Base-by-base conservation (phyloP, 1,140 invertebrate species). In the Odontomachus brunneus region DNA sequence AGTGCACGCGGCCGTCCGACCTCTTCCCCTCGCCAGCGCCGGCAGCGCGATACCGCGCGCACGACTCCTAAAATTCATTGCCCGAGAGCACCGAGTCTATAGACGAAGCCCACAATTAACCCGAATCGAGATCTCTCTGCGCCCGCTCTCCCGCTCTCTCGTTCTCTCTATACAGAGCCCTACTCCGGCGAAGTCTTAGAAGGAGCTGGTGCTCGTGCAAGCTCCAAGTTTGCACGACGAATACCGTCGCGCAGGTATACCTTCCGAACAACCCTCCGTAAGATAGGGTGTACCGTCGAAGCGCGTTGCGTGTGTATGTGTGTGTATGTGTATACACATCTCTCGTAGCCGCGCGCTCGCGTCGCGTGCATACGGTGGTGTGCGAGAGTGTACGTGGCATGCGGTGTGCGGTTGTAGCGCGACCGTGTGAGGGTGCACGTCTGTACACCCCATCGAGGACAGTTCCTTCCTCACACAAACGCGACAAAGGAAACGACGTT, bases 401-500 rank as follows among this genome's bases (percentile, higher is more conserved):
- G 26, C 48, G 73, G 73, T 65, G 63, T 44, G 72, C 57, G 69
- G 62, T 7, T 76, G 19, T 0, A 14, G 11, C 44, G 26, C n/a
- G 53, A 49, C 49, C 38, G 69, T 82, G 55, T 24, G 38, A 11
- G 29, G 38, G 72, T 53, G 59, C 26, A 48, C 75, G 65, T 80
- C 17, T 49, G 26, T 71, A 71, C 63, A 67, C 65, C 49, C 22
- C 55, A 73, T 76, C 53, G n/a, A 33, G 48, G 44, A 83, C 44
- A 59, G 44, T 53, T 65, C 17, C 57, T 49, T 38, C 62, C 71
- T 62, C 72, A 80, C 82, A 89, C 81, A 75, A 76, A 82, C 76
- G 53, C 75, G 83, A 88, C 88, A 89, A 88, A 89, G 88, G 84
- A 89, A 89, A 85, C 83, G 88, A 85, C 88, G 71, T 89, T 87